Evolutionary conservation across 2,797 vertebrate species (phyloP).

Genomic region (Limnodromus scolopaceus): DNA sequence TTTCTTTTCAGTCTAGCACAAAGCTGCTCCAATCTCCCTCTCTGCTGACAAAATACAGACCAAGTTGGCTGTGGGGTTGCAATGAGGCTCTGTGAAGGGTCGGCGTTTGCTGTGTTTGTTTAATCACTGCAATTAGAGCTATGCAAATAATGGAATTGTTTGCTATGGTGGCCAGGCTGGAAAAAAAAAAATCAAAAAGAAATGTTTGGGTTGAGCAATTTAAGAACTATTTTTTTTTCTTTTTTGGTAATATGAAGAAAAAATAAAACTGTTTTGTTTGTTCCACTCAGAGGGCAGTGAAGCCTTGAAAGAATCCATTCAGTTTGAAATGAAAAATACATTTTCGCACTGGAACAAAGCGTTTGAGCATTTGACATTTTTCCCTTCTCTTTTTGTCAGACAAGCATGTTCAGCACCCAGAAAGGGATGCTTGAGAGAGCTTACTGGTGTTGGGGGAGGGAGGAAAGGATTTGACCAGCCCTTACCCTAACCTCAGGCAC

Average conservation of each 20-base stretch:
- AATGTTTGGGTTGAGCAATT: constrained; percentile 2
- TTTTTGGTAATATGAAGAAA: not conserved
- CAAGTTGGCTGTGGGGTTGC: constrained; percentile 20
- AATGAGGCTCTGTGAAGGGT: constrained; percentile 49
- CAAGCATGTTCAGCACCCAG: not conserved
- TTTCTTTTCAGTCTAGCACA: constrained; percentile 46
- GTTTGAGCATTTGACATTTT: not conserved
- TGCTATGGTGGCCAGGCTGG: not conserved
- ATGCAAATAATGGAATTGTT: constrained; percentile 57
- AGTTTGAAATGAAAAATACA: constrained; percentile 30
- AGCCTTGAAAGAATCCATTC: constrained; percentile 8
- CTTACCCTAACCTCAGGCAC: not conserved
- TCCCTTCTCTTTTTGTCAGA: not conserved
- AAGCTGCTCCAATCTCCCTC: not conserved
- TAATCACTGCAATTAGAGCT: constrained; percentile 61
- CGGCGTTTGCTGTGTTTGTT: constrained; percentile 28
- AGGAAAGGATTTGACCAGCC: not conserved
- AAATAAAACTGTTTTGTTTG: not conserved
- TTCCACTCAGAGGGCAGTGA: not conserved
- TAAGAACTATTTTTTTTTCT: not conserved
- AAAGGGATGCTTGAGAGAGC: not conserved
- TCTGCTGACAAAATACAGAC: constrained; percentile 57
- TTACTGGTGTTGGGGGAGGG: not conserved
- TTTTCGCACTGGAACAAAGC: constrained; percentile 2
- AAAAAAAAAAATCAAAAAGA: not conserved